These are phyloP conservation scores for Chrysolina oricalcia DNA, from an alignment of 2,888 invertebrate genomes.

Conservation along the genomic window DNA sequence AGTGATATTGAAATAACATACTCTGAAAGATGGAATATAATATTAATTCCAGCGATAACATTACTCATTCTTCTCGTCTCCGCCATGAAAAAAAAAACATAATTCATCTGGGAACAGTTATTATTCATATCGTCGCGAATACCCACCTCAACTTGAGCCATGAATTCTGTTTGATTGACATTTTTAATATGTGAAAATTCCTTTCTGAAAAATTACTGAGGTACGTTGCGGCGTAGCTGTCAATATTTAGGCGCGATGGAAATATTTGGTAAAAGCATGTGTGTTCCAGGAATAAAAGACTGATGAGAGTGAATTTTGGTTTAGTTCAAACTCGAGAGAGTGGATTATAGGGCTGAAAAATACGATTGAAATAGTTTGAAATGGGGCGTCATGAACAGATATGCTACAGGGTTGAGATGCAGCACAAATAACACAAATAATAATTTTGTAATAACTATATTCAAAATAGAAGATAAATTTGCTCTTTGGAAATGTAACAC, in stretches of 20 bases:
- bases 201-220: constrained; percentile 43
- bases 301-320: not conserved
- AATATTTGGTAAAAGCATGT: constrained; percentile 26
- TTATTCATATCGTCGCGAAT: constrained; percentile 17
- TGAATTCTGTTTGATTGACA: constrained; percentile 48
- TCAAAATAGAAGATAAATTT: no score
- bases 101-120: constrained; percentile 8
- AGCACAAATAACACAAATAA: no score
- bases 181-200: constrained; percentile 43
- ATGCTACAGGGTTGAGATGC: no score
- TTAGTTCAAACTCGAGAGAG: no score
- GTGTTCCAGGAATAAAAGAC: constrained; percentile 7
- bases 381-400: no score
- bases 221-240: constrained; percentile 36
- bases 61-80: not conserved
- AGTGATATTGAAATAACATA: no score
- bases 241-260: constrained; percentile 33
- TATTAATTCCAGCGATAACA: no score
- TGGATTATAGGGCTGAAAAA: no score
- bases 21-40: not conserved
- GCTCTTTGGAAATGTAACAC: no score
- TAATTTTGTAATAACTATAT: no score
- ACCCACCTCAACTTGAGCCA: constrained; percentile 37
- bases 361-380: no score
- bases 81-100: not conserved